Percentiles rank a stretch among this genome's conserved stretches.
These are phyloP conservation scores for Delphinus delphis DNA, from an alignment of 2,113 vertebrate species.

Conservation along the genomic window DNA sequence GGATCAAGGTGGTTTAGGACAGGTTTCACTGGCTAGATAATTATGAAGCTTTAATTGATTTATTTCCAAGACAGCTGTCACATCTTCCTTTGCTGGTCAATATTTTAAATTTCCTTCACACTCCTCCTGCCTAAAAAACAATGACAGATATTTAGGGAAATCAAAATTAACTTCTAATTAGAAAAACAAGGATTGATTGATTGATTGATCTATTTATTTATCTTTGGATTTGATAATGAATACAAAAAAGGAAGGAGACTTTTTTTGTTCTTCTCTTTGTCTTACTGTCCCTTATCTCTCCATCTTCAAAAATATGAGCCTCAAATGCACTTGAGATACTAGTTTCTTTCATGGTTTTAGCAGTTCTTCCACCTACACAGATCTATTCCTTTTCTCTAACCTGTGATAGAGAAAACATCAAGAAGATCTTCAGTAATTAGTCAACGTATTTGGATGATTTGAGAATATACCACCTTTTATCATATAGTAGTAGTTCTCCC, in stretches of 20 bases:
- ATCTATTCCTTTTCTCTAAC: background rate
- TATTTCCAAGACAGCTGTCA: constrained; percentile 41
- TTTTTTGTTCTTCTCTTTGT: background rate
- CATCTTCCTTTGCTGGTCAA: background rate
- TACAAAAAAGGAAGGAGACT: background rate
- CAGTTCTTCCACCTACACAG: background rate
- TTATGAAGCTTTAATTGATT: constrained; percentile 55
- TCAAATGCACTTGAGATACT: background rate
- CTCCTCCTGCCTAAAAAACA: background rate
- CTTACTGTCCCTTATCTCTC: background rate
- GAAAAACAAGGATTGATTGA: background rate
- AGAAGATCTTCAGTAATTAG: background rate
- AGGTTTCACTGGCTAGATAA: constrained; percentile 28
- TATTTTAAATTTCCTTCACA: constrained; percentile 45
- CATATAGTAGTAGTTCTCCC: background rate
- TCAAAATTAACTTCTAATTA: constrained; percentile 40
- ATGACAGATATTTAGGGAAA: background rate
- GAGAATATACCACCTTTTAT: background rate
- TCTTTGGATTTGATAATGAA: background rate
- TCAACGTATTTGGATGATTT: background rate
- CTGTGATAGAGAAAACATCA: background rate
- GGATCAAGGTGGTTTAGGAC: background rate
- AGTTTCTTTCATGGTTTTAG: background rate
- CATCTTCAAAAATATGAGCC: background rate
- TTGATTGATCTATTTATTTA: background rate